Percentiles rank a stretch among this genome's conserved stretches.
These are phyloP conservation scores for Zeuzera pyrina DNA, from an alignment of 2,888 invertebrate genomes.

Conservation along the genomic window DNA sequence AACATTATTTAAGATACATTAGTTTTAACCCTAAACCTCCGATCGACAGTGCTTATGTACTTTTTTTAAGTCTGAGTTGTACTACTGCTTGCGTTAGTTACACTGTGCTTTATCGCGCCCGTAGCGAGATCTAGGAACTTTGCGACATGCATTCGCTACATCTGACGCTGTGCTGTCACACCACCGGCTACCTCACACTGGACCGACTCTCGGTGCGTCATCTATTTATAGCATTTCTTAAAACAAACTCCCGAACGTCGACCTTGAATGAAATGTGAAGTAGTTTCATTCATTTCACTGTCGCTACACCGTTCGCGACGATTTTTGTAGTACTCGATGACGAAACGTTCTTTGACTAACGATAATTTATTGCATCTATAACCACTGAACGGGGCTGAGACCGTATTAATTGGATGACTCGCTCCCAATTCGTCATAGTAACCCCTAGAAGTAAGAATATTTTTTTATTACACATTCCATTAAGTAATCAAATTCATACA, in stretches of 20 bases:
- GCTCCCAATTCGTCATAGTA: conserved; percentile 25
- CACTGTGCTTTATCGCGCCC: too few species aligned
- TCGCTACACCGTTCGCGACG: conserved; percentile 11
- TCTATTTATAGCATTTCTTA: conserved; percentile 38
- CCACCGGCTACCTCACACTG: conserved; percentile 24
- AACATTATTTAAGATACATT: too few species aligned
- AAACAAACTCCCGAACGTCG: conserved; percentile 28
- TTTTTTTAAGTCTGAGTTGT: too few species aligned
- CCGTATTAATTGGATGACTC: conserved; percentile 37
- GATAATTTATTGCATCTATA: conserved; percentile 35
- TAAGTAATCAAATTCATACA: too few species aligned
- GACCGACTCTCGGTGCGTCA: conserved; percentile 51
- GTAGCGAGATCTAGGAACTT: neutral
- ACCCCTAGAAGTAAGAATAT: conserved; percentile 8
- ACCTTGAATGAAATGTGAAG: conserved; percentile 40
- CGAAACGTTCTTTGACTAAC: conserved; percentile 36
- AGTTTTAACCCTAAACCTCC: too few species aligned
- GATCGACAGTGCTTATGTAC: too few species aligned
- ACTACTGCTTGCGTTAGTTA: too few species aligned
- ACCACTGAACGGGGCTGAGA: conserved; percentile 24
- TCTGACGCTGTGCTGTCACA: neutral
- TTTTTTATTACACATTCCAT: conserved; percentile 3
- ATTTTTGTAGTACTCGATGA: conserved; percentile 23
- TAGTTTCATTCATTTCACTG: conserved; percentile 38
- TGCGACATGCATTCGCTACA: neutral